phyloP scores from a whole-genome alignment of 2,888 invertebrate genomes.

The Clunio marinus region DNA sequence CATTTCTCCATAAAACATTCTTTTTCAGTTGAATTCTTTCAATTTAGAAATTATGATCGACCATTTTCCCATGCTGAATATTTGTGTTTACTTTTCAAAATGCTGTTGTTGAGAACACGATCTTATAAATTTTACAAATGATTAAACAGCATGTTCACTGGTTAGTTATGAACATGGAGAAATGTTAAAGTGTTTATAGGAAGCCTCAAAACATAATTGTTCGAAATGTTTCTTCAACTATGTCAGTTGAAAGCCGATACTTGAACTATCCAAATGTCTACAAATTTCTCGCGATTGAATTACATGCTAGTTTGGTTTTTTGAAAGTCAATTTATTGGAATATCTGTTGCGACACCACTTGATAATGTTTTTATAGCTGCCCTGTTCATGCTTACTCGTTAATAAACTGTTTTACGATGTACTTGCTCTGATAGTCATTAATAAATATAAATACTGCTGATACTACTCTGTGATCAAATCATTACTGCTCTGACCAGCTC shows the following conservation, averaged over 20 bases:
- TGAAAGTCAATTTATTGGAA: neutral
- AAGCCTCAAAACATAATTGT: too few relatives aligned
- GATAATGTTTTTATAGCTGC: neutral
- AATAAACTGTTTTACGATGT: slow-evolving; percentile 2
- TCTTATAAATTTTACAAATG: neutral
- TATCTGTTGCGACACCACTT: neutral
- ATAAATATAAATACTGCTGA: neutral
- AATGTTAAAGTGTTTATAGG: neutral
- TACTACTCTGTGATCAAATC: too few relatives aligned
- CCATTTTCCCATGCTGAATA: neutral
- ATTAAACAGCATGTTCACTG: slow-evolving; percentile 1
- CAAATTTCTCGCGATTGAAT: too few relatives aligned
- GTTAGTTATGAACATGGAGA: neutral
- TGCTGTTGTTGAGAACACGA: neutral
- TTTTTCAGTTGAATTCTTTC: too few relatives aligned
- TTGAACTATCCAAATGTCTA: neutral
- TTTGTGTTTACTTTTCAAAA: too few relatives aligned
- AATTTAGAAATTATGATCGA: neutral
- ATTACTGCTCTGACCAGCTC: too few relatives aligned
- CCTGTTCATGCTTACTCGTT: too few relatives aligned
- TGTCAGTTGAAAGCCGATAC: slow-evolving; percentile 4
- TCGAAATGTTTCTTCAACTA: neutral
- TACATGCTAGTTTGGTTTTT: too few relatives aligned
- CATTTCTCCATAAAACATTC: neutral
- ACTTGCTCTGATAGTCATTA: neutral